Conservation (phyloP, 2,888 invertebrate genomes). For the Melitaea athalia region DNA sequence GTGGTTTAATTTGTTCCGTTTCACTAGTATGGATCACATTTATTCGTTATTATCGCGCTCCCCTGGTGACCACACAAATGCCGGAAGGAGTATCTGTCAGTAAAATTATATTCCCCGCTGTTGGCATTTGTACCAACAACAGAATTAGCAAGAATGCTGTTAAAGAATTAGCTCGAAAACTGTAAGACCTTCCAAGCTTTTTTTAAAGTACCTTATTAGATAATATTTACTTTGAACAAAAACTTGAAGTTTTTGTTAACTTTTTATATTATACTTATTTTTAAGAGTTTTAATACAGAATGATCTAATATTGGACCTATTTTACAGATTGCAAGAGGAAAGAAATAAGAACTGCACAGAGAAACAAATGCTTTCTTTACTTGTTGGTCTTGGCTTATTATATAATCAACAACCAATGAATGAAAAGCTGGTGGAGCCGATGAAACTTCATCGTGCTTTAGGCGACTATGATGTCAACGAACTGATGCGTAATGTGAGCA, state of each 20-base stretch:
- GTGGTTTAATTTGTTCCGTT: slow-evolving; percentile 66
- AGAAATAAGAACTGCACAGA: slow-evolving; percentile 65
- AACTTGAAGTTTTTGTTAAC: neutral
- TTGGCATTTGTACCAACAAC: slow-evolving; percentile 76
- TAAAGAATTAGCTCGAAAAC: slow-evolving; percentile 56
- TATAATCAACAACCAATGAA: slow-evolving; percentile 60
- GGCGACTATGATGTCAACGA: slow-evolving; percentile 70
- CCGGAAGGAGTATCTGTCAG: slow-evolving; percentile 73
- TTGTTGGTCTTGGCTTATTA: slow-evolving; percentile 66
- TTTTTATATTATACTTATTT: neutral
- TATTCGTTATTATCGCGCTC: slow-evolving; percentile 64
- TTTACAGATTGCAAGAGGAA: slow-evolving; percentile 58
- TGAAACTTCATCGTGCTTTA: slow-evolving; percentile 63
- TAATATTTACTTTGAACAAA: no score
- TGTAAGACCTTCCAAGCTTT: slow-evolving; percentile 57
- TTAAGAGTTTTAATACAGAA: neutral
- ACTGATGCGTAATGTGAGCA: slow-evolving; percentile 64
- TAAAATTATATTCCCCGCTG: slow-evolving; percentile 75
- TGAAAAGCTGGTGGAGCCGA: slow-evolving; percentile 50
- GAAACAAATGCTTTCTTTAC: slow-evolving; percentile 60
- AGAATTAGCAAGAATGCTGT: slow-evolving; percentile 72
- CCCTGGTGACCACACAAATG: slow-evolving; percentile 70
- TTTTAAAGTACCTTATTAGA: neutral
- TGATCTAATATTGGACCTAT: neutral
- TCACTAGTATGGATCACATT: slow-evolving; percentile 71